Evolutionary conservation across 2,113 vertebrate genomes (phyloP), one percentile per base, ranked within the genome.

Genomic region (Apodemus speciosus): DNA sequence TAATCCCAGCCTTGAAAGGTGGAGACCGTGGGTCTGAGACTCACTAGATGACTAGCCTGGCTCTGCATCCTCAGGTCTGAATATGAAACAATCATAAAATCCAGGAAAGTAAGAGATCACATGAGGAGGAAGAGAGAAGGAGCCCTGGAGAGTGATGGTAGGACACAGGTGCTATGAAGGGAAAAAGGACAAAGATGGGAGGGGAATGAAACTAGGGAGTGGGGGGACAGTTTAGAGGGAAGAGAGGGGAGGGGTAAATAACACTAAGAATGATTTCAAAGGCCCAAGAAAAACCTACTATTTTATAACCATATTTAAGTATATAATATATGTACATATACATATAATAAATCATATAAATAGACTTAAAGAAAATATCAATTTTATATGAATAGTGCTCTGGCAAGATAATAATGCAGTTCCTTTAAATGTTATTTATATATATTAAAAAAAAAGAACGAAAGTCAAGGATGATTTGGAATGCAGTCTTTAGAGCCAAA

Each of bases 371-470:
- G 81, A 77, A 83, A 32, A 85, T 58, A 88, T 18, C 18, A 14
- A 18, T 90, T 88, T 88, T 66, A 75, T 87, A 66, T 84, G 18
- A 95, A 35, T 7, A 87, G 32, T 40, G 43, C 58, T 49, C 80
- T 88, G 35, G 25, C 30, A 89, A 73, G 40, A 73, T 80, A 81
- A 84, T 77, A 76, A 72, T 38, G 71, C 51, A 89, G 20, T 68
- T 77, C 77, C 23, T 71, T 71, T 35, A 72, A 90, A 93, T 89
- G 40, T n/a, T 77, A 92, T 49, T 66, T 66, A 62, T 83, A 46
- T 18, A 71, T n/a, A n/a, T n/a, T n/a, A 88, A 58, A 85, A 23
- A 27, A 72, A 46, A 46, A 46, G 43, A 46, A 46, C 43, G 3
- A 46, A 64, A 85, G 23, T 77, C 40, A 72, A 30, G 3, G 5